Conservation (phyloP, 2,888 invertebrate species). For the Meteorus cinctellus region DNA sequence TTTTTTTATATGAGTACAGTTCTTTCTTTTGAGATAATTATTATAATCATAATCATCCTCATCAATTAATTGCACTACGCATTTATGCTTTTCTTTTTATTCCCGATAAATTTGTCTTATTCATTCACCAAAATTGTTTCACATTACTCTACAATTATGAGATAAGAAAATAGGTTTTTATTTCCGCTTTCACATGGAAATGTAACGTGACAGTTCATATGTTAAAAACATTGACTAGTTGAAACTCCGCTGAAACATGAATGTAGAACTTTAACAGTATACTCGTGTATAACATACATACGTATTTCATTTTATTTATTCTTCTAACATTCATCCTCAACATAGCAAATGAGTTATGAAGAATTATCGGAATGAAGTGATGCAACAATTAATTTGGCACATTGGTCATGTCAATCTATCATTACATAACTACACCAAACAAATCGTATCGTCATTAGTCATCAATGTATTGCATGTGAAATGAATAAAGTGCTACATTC, state of each 20-base stretch:
- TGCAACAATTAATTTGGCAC: constrained; percentile 1
- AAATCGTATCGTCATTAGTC: constrained; percentile 15
- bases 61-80: too few species aligned
- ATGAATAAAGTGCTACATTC: background rate
- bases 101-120: background rate
- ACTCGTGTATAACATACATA: background rate
- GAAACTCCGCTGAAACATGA: background rate
- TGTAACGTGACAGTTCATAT: background rate
- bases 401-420: background rate
- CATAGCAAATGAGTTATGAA: background rate
- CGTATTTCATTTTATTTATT: background rate
- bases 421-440: background rate
- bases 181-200: background rate
- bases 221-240: background rate
- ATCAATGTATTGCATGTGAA: background rate
- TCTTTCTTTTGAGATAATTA: too few species aligned
- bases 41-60: too few species aligned
- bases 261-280: background rate
- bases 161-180: background rate
- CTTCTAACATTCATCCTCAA: background rate
- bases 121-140: background rate
- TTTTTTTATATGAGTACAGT: constrained; percentile 3
- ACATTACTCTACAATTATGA: background rate
- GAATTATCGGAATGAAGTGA: background rate
- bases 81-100: too few species aligned